phyloP scores from a whole-genome alignment of 2,113 vertebrate species.

The Lanius ludovicianus region DNA sequence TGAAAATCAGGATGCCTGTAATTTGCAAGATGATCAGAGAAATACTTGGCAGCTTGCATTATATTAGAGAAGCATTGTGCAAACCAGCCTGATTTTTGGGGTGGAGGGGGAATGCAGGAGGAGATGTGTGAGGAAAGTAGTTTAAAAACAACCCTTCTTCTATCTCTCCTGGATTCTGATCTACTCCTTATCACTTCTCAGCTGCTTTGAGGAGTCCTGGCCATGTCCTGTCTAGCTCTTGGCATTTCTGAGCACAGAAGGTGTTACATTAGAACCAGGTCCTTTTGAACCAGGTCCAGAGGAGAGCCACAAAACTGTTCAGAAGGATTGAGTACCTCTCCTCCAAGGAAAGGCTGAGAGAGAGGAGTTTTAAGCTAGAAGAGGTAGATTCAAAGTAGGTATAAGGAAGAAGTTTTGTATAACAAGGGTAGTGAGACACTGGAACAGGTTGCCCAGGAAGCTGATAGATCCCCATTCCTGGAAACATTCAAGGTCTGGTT shows the following conservation, averaged over 20 bases:
- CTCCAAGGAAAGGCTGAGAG: not conserved
- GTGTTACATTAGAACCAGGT: not conserved
- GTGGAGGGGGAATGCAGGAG: too few relatives aligned
- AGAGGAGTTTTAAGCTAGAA: not conserved
- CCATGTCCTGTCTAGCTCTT: not conserved
- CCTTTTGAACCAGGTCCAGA: not conserved
- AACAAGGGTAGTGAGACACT: not conserved
- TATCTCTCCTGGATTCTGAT: not conserved
- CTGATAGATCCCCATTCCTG: not conserved
- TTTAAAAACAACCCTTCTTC: not conserved
- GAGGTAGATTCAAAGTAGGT: not conserved
- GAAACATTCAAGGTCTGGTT: not conserved
- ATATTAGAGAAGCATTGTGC: not conserved
- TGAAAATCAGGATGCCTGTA: not conserved
- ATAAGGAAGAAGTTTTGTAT: not conserved
- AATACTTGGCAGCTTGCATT: not conserved
- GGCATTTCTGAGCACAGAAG: not conserved
- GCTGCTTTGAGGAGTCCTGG: not conserved
- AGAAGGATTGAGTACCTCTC: not conserved
- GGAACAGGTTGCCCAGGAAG: not conserved
- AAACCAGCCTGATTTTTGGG: not conserved
- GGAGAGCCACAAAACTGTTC: not conserved
- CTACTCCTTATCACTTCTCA: not conserved
- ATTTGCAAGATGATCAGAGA: not conserved
- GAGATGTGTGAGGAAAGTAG: not conserved